A percentile compares a stretch with the other conserved stretches of the same genome.
Conservation (phyloP, 2,113 vertebrate species). For the Daubentonia madagascariensis region DNA sequence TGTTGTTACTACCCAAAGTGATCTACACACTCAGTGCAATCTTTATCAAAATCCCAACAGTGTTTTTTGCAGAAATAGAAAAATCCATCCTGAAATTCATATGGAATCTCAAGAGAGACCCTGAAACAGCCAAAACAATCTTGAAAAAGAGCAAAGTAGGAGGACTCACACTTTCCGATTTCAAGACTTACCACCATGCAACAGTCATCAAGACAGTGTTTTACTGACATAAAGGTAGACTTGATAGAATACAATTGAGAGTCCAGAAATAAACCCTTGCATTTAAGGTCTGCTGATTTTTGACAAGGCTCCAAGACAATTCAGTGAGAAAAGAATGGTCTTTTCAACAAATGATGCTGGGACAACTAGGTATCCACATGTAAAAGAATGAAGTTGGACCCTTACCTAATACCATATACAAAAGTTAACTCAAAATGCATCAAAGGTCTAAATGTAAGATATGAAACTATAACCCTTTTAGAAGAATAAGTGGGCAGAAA, state of each 20-base stretch:
- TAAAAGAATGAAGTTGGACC: background rate
- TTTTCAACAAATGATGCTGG: background rate
- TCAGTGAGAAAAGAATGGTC: background rate
- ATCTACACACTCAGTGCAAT: background rate
- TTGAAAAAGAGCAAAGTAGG: background rate
- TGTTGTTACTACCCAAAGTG: background rate
- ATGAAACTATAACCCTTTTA: background rate
- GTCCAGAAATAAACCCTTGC: background rate
- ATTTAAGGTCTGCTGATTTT: background rate
- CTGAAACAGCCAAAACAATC: background rate
- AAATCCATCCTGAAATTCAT: background rate
- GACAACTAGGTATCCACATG: background rate
- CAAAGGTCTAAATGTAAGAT: background rate
- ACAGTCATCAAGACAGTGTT: background rate
- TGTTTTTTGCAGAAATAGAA: background rate
- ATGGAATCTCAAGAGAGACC: background rate
- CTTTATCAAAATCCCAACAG: background rate
- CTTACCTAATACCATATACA: background rate
- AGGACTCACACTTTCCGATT: background rate
- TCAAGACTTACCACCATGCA: background rate
- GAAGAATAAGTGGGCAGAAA: background rate
- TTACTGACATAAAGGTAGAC: background rate
- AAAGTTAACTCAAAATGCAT: background rate
- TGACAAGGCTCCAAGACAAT: background rate
- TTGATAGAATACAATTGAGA: background rate